Evolutionary conservation across 2,888 invertebrate species (phyloP).

Genomic region (Drosophila mayaguana): DNA sequence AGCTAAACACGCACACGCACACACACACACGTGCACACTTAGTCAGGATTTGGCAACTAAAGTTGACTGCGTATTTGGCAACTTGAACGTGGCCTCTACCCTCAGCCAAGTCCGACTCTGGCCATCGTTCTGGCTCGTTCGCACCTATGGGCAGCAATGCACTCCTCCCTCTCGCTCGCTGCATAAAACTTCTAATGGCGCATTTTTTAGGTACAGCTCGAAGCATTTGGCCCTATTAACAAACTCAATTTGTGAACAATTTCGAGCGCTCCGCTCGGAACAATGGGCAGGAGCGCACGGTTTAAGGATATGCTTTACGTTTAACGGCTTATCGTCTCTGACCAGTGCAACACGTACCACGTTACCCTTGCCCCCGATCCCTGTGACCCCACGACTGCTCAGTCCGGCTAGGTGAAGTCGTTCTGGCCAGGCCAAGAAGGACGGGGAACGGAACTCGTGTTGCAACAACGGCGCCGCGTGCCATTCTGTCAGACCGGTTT

Average conservation of each 20-base stretch:
- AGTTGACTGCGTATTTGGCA: constrained; percentile 53
- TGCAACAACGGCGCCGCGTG: constrained; percentile 31
- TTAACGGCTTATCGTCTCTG: constrained; percentile 64
- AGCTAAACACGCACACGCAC: constrained; percentile 50
- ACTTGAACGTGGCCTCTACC: constrained; percentile 39
- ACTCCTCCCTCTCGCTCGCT: background rate
- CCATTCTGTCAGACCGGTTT: constrained; percentile 10
- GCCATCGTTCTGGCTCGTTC: background rate
- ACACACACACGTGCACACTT: constrained; percentile 10
- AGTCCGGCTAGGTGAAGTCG: constrained; percentile 9
- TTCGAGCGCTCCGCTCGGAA: constrained; percentile 40
- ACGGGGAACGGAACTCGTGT: constrained; percentile 22
- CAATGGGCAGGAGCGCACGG: constrained; percentile 39
- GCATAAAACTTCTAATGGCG: constrained; percentile 47
- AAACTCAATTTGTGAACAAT: constrained; percentile 71
- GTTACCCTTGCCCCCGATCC: background rate
- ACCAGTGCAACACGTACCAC: constrained; percentile 68
- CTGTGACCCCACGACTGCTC: background rate
- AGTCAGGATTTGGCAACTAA: constrained; percentile 42
- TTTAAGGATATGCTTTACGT: constrained; percentile 63
- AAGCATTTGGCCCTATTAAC: constrained; percentile 64
- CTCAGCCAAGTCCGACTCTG: constrained; percentile 2
- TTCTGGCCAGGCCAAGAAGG: constrained; percentile 3
- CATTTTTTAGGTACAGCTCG: constrained; percentile 46
- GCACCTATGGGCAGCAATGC: background rate